phyloP scores from a whole-genome alignment of 2,113 vertebrate genomes.

The Noturus placidus region DNA sequence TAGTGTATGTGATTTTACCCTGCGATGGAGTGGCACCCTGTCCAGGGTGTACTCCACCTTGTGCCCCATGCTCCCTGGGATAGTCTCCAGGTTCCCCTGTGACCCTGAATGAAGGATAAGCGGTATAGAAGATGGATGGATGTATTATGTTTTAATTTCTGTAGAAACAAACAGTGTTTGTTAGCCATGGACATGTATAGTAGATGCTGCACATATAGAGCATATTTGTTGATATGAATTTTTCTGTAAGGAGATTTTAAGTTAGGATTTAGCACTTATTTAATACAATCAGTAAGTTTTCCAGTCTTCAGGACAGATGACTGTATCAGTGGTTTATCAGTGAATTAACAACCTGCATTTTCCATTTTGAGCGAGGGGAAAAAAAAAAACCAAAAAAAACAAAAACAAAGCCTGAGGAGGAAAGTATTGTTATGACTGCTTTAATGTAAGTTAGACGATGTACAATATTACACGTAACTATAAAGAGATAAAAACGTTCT shows the following conservation, averaged over 20 bases:
- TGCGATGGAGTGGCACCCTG: too few species aligned
- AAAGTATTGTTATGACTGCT: background rate
- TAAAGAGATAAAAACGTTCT: background rate
- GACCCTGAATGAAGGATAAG: too few species aligned
- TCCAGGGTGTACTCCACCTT: too few species aligned
- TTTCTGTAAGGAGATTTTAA: background rate
- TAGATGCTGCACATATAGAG: background rate
- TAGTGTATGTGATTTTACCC: too few species aligned
- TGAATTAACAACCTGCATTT: too few species aligned
- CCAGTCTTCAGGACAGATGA: background rate
- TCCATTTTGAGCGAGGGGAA: too few species aligned
- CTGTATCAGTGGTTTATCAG: too few species aligned
- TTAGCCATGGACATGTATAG: background rate
- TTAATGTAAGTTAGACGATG: background rate
- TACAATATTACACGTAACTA: too few species aligned
- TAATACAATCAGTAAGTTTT: background rate
- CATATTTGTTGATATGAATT: background rate
- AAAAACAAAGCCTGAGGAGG: background rate
- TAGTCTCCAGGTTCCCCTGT: too few species aligned
- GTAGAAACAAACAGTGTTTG: background rate
- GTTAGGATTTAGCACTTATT: background rate
- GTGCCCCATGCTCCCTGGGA: too few species aligned
- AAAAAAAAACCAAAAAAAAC: too few species aligned
- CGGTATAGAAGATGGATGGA: too few species aligned
- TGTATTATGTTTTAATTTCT: background rate